phyloP scores from a whole-genome alignment of 2,797 vertebrate genomes.

The Cheirogaleus major region DNA sequence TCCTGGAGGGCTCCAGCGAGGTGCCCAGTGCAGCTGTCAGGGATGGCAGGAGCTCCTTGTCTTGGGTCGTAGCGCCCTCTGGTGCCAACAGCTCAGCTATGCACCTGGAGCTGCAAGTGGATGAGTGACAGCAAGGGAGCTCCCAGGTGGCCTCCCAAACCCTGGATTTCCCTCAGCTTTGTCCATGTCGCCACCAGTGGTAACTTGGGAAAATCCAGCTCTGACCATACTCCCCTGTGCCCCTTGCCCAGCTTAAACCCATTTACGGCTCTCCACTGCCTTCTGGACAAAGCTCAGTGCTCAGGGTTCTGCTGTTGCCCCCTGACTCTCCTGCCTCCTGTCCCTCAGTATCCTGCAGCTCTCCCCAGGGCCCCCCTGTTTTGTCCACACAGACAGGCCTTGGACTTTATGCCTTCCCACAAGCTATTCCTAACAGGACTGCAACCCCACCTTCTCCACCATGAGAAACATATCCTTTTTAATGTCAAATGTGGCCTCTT shows the following conservation, averaged over 20 bases:
- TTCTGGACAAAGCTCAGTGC: not conserved
- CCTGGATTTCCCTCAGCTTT: not conserved
- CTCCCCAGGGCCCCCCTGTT: not conserved
- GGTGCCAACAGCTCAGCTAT: slow-evolving; percentile 9
- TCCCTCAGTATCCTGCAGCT: not conserved
- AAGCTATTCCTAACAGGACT: not conserved
- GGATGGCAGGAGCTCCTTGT: not conserved
- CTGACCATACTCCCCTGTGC: not conserved
- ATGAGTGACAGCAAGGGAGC: not conserved
- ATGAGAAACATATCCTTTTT: not conserved
- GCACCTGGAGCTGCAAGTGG: not conserved
- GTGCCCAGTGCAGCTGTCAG: fast-evolving
- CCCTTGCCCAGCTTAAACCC: not conserved
- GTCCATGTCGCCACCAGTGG: not conserved
- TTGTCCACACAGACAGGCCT: not conserved
- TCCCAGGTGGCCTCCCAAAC: too few relatives aligned
- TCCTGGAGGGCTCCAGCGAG: too few relatives aligned
- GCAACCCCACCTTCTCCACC: not conserved
- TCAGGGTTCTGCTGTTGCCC: not conserved
- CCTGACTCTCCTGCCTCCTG: not conserved
- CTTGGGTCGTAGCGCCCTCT: slow-evolving; percentile 66
- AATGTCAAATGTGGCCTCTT: not conserved
- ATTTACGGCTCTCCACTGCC: not conserved
- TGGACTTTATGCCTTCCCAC: not conserved
- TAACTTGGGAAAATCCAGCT: not conserved